phyloP scores from a whole-genome alignment of 2,113 vertebrate species.

The Sylvilagus bachmani region DNA sequence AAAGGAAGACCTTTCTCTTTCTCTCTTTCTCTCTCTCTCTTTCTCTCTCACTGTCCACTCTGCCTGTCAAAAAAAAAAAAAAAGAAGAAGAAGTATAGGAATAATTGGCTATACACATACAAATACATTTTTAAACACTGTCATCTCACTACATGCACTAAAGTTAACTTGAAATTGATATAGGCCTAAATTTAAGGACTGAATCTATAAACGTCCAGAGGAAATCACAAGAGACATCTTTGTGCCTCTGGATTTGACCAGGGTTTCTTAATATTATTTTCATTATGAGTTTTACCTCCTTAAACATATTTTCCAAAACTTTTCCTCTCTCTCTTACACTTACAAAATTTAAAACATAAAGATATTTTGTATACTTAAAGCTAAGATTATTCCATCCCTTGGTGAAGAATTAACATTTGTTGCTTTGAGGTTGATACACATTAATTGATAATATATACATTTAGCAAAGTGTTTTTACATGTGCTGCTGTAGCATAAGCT shows the following conservation, averaged over 20 bases:
- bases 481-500: not conserved
- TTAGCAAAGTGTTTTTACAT: not conserved
- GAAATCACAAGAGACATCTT: not conserved
- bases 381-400: not conserved
- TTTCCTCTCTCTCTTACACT: not conserved
- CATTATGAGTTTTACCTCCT: not conserved
- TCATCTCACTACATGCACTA: not conserved
- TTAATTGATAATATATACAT: not conserved
- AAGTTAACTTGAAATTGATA: not conserved
- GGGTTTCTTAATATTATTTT: not conserved
- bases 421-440: not conserved
- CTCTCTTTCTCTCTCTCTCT: no score
- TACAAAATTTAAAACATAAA: not conserved
- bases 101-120: not conserved
- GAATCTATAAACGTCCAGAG: not conserved
- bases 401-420: not conserved
- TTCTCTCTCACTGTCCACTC: no score
- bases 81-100: not conserved
- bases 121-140: not conserved
- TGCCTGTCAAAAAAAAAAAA: no score
- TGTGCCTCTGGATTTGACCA: not conserved
- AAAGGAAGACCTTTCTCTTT: no score
- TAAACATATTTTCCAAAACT: not conserved
- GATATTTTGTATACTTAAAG: not conserved
- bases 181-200: not conserved